Conservation (phyloP, 1,140 invertebrate genomes). For the Lucilia cuprina region DNA sequence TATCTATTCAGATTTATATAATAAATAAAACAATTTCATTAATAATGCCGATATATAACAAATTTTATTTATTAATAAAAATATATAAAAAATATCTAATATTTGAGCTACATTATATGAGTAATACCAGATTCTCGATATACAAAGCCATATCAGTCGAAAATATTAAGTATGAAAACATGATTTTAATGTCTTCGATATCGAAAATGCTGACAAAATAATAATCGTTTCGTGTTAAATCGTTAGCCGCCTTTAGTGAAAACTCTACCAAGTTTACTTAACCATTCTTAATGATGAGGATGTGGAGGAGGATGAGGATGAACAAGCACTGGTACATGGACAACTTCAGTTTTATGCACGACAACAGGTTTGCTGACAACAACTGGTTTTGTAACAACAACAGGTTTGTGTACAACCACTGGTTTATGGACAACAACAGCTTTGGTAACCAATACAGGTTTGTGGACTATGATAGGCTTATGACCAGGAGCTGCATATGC, state of each 20-base stretch:
- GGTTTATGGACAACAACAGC: neutral
- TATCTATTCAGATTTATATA: too few species aligned
- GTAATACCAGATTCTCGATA: too few species aligned
- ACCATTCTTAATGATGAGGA: neutral
- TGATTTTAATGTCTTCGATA: too few species aligned
- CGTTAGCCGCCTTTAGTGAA: neutral
- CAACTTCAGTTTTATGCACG: slow-evolving; percentile 13
- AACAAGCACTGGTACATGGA: slow-evolving; percentile 22
- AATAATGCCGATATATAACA: neutral
- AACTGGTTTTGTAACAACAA: neutral
- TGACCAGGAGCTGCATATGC: slow-evolving; percentile 22
- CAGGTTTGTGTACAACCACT: neutral
- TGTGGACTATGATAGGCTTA: neutral
- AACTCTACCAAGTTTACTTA: neutral
- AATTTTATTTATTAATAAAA: neutral
- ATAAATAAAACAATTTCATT: too few species aligned
- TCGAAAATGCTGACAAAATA: too few species aligned
- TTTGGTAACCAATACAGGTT: neutral
- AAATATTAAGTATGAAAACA: too few species aligned
- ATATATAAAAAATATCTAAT: too few species aligned
- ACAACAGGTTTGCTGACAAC: slow-evolving; percentile 28
- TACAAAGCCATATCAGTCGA: too few species aligned
- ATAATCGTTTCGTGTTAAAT: neutral
- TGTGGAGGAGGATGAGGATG: slow-evolving; percentile 8
- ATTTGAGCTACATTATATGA: too few species aligned